Base-by-base conservation (phyloP, 2,888 invertebrate genomes). In the Apodemia duryi region DNA sequence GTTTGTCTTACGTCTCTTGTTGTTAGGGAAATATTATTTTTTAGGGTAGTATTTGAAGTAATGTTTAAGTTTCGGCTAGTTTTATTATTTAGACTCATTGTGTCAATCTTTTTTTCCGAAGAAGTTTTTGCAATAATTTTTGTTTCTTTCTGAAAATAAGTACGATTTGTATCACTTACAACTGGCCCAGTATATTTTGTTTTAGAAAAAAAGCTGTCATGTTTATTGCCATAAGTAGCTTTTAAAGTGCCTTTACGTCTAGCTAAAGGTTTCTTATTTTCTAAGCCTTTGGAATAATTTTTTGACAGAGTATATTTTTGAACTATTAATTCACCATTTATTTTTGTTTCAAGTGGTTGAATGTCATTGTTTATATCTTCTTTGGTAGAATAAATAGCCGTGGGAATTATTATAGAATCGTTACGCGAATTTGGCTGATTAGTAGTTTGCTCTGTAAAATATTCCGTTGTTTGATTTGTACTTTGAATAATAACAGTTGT, bases 221-320 rank as follows among this genome's bases (percentile, higher is more conserved):
- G 88, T 75, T 86, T 90, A 60, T 92, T 88, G n/a, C 92, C 92
- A 67, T 92, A 92, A 0, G 92, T 92, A 46, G 91, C 89, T 77
- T 91, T 91, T 0, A 92, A 73, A 3, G 92, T 92, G 3, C 92
- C 92, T 74, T 92, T 92, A 65, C 92, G 79, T 71, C 92, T 80
- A 2, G 87, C 83, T 1, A 86, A 72, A 28, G 84, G 77, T 63
- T 90, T 91, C 70, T 92, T 91, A 70, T 82, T 86, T 11, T 85
- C 84, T 46, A 85, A 83, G 70, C 89, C 89, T 63, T 85, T 88
- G 3, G 69, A 67, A 61, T 75, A 68, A 13, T 71, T 66, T 73
- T 86, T 86, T 9, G 73, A 66, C 0, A 76, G 32, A 11, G 76
- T 63, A 2, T 79, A 62, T 72, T 89, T 91, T 69, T 89, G 88